These are phyloP conservation scores for Eilema caniola DNA, from an alignment of 2,888 invertebrate species.

Conservation along the genomic window DNA sequence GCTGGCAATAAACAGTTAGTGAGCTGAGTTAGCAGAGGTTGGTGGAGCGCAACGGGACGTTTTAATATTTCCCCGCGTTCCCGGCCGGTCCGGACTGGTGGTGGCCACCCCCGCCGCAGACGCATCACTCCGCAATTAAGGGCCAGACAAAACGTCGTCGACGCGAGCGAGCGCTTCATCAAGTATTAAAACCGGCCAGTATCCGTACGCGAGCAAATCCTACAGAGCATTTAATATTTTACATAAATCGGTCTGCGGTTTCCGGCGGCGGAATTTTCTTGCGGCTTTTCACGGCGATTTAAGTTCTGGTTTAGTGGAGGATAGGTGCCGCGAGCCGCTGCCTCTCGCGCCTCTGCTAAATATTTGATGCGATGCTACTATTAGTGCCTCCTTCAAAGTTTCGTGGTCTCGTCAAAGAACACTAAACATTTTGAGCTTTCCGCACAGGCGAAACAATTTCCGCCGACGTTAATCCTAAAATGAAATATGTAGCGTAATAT, in stretches of 20 bases:
- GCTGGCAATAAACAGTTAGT: slow-evolving; percentile 79
- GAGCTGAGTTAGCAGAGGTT: slow-evolving; percentile 60
- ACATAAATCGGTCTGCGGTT: slow-evolving; percentile 81
- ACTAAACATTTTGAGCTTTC: slow-evolving; percentile 32
- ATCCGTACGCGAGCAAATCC: slow-evolving; percentile 74
- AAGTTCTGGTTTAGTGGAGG: slow-evolving; percentile 76
- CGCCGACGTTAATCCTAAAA: slow-evolving; percentile 38
- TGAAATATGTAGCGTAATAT: slow-evolving; percentile 41
- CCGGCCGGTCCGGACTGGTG: slow-evolving; percentile 46
- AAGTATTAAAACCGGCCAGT: slow-evolving; percentile 77
- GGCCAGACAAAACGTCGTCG: slow-evolving; percentile 76
- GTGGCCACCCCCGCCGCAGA: slow-evolving; percentile 49
- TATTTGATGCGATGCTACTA: slow-evolving; percentile 69
- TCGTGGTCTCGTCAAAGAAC: slow-evolving; percentile 30
- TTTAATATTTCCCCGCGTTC: slow-evolving; percentile 72
- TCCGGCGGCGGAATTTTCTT: slow-evolving; percentile 75
- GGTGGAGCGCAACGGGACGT: slow-evolving; percentile 62
- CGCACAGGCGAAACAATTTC: slow-evolving; percentile 30
- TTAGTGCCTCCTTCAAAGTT: slow-evolving; percentile 54
- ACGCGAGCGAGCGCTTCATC: slow-evolving; percentile 69
- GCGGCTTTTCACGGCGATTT: slow-evolving; percentile 69
- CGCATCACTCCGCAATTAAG: slow-evolving; percentile 77
- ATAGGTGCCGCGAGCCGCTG: slow-evolving; percentile 56
- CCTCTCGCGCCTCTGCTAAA: slow-evolving; percentile 63
- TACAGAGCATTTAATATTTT: slow-evolving; percentile 82